Percentiles rank a stretch among this genome's conserved stretches.
Evolutionary conservation across 1,140 invertebrate species (phyloP).

Genomic region (Drosophila bifasciata): DNA sequence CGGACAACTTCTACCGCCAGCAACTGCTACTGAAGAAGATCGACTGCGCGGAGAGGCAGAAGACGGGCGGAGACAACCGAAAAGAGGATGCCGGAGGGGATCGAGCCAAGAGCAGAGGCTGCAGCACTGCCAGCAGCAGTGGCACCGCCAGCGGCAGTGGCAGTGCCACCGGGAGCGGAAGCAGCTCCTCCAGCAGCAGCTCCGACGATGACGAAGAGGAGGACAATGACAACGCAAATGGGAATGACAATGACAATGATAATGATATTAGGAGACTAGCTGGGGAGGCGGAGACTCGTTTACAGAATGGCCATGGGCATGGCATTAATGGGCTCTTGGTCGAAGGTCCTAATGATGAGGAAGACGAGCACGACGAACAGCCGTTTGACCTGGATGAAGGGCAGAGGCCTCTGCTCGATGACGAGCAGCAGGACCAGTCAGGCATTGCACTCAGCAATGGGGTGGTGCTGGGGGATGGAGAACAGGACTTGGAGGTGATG

Average conservation of each 20-base stretch:
- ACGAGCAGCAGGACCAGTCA: conserved; percentile 2
- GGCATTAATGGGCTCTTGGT: conserved; percentile 44
- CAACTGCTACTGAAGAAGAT: conserved; percentile 76
- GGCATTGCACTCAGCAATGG: conserved; percentile 11
- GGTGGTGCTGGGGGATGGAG: neutral
- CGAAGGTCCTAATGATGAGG: neutral
- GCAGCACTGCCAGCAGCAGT: conserved; percentile 27
- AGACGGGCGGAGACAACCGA: neutral
- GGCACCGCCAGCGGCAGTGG: conserved; percentile 38
- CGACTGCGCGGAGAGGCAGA: conserved; percentile 43
- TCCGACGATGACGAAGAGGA: conserved; percentile 53
- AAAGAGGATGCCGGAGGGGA: neutral
- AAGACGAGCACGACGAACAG: conserved; percentile 24
- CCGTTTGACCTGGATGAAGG: conserved; percentile 3
- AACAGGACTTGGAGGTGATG: conserved; percentile 26
- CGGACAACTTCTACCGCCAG: conserved; percentile 79
- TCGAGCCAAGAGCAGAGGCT: conserved; percentile 33
- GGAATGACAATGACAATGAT: neutral
- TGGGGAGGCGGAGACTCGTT: conserved; percentile 5
- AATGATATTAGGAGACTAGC: conserved; percentile 4
- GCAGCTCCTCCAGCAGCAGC: conserved; percentile 61
- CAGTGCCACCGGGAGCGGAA: conserved; percentile 29
- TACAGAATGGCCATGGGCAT: conserved; percentile 48
- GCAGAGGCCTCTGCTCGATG: neutral
- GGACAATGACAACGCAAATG: conserved; percentile 30